phyloP scores from a whole-genome alignment of 2,113 vertebrate species.

The Gymnogyps californianus region DNA sequence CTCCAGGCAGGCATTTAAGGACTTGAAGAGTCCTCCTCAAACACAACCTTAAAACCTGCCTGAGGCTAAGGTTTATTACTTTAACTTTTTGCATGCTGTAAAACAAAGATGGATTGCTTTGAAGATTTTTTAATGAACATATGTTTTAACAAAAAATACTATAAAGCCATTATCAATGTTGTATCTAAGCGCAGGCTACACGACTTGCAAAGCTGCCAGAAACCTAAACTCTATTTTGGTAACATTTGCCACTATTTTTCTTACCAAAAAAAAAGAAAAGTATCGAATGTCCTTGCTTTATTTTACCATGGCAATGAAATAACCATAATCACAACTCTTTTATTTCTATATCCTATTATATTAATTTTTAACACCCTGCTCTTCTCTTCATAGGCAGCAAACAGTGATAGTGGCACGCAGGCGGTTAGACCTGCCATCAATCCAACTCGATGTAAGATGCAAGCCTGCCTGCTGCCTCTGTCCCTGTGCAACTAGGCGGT shows the following conservation, averaged over 20 bases:
- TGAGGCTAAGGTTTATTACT: background rate
- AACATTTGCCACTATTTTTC: background rate
- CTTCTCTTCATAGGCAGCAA: background rate
- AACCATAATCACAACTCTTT: background rate
- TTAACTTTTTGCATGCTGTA: background rate
- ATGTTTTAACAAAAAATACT: background rate
- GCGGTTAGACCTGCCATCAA: fast-evolving
- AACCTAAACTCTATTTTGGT: background rate
- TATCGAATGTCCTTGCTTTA: background rate
- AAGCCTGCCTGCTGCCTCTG: background rate
- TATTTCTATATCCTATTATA: background rate
- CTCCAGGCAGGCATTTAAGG: background rate
- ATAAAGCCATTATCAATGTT: background rate
- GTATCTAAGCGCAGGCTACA: background rate
- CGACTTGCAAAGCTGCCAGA: background rate
- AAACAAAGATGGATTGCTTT: background rate
- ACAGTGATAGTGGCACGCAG: background rate
- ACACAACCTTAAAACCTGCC: background rate
- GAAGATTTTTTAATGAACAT: background rate
- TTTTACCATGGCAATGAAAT: background rate
- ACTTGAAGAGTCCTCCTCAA: background rate
- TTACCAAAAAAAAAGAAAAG: background rate
- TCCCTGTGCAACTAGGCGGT: background rate
- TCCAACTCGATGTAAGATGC: fast-evolving
- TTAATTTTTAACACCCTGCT: background rate